Conservation (phyloP, 2,888 invertebrate species). For the Cosmia pyralina region DNA sequence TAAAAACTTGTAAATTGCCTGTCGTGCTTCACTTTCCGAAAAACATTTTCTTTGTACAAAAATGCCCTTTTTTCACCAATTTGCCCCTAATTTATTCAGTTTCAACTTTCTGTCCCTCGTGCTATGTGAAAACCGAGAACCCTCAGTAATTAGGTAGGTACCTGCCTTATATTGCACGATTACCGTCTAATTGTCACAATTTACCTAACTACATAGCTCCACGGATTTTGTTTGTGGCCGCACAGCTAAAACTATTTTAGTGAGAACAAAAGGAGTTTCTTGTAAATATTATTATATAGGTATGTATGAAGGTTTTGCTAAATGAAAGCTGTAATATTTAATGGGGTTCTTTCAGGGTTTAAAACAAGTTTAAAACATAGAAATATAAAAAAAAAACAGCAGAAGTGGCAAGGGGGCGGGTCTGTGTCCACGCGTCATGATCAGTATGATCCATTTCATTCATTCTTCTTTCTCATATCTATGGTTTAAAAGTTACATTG, state of each 20-base stretch:
- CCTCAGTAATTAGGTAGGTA: conserved; percentile 46
- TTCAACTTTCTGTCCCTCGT: conserved; percentile 33
- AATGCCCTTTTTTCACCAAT: conserved; percentile 18
- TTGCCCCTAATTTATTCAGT: conserved; percentile 49
- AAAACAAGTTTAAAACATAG: too few relatives aligned
- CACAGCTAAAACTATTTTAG: conserved; percentile 16
- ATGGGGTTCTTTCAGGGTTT: conserved; percentile 10
- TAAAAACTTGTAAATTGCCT: background rate
- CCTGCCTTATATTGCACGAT: conserved; percentile 29
- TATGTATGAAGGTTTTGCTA: background rate
- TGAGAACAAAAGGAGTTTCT: conserved; percentile 21
- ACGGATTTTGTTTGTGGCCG: conserved; percentile 42
- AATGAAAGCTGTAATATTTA: conserved; percentile 39
- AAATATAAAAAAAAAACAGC: too few relatives aligned
- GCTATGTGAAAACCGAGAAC: conserved; percentile 44
- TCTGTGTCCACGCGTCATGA: too few relatives aligned
- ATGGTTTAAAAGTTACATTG: too few relatives aligned
- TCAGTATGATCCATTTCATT: too few relatives aligned
- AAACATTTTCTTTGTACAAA: conserved; percentile 43
- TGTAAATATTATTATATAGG: background rate
- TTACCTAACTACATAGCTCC: conserved; percentile 22
- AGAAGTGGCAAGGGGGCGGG: too few relatives aligned
- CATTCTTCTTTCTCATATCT: too few relatives aligned
- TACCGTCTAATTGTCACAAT: conserved; percentile 47
- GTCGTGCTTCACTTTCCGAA: conserved; percentile 21